These are phyloP conservation scores for Zophobas atratus DNA, from an alignment of 1,140 invertebrate species.

Conservation along the genomic window DNA sequence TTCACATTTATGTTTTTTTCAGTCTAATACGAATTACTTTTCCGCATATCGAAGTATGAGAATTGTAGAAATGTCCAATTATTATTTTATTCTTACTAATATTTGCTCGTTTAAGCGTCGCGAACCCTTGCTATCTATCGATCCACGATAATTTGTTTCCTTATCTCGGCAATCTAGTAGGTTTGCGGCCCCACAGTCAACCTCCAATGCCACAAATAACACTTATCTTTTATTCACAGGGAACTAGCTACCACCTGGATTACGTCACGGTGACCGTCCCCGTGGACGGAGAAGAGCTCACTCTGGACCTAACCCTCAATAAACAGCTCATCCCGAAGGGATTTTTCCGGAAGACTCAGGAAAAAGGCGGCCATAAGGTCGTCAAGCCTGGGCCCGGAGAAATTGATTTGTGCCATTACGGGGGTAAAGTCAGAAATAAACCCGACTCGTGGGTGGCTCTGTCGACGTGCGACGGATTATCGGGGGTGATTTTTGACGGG, in stretches of 20 bases:
- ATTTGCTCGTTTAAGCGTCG: too few relatives aligned
- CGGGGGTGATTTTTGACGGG: constrained; percentile 88
- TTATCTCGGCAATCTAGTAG: too few relatives aligned
- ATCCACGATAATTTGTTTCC: too few relatives aligned
- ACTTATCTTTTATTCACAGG: constrained; percentile 71
- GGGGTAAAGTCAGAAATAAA: constrained; percentile 82
- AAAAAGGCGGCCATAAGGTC: constrained; percentile 76
- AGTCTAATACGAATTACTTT: too few relatives aligned
- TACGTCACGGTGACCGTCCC: constrained; percentile 79
- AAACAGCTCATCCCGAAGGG: constrained; percentile 81
- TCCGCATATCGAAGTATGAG: too few relatives aligned
- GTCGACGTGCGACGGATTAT: constrained; percentile 87
- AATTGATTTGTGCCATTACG: constrained; percentile 85
- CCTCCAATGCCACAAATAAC: constrained; percentile 19
- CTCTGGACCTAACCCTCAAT: constrained; percentile 84
- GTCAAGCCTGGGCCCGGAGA: constrained; percentile 76
- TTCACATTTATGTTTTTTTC: too few relatives aligned
- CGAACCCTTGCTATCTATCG: too few relatives aligned
- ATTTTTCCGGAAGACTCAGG: constrained; percentile 83
- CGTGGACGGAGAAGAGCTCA: constrained; percentile 76
- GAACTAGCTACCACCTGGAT: constrained; percentile 73
- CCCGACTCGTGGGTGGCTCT: constrained; percentile 86
- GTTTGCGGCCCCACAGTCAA: too few relatives aligned
- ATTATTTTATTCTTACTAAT: too few relatives aligned
- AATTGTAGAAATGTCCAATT: too few relatives aligned